Base-by-base conservation (phyloP, 2,888 invertebrate genomes). In the Noctua janthina region DNA sequence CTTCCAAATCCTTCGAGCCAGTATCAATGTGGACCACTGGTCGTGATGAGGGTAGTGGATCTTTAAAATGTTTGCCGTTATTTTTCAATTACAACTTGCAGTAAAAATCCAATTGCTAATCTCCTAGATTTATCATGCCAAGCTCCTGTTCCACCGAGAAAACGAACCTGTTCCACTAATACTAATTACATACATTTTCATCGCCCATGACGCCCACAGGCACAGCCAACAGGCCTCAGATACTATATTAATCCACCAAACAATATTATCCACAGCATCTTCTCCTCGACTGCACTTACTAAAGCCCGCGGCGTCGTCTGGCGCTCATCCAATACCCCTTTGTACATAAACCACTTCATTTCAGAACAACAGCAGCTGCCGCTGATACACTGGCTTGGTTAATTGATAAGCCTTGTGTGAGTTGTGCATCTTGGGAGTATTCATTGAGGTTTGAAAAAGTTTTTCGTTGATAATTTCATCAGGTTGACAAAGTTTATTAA, bases 291-390 rank as follows among this genome's bases (percentile, higher is more conserved):
- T 75, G 78, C 69, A 71, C 87, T 79, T 81, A 88, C 78, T 74
- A 79, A 46, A 75, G 69, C 87, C 69, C 76, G 64, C 71, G 79
- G 87, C 79, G 67, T 49, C 72, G 66, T 71, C 83, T 89, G 89
- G 90, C 89, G 59, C 67, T 29, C 72, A 70, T 84, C 89, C 90
- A 89, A 89, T 62, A 43, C 78, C 76, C 81, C 83, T 84, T 86
- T 89, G 86, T 81, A 84, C 80, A 76, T 81, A 86, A 87, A 82
- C 88, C 88, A 82, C 90, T 82, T 87, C 79, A 79, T 89, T 88
- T 86, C 72, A 69, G 49, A 67, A 87, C 83, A 87, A 89, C 88
- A 89, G 84, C 88, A 89, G 84, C 89, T 89, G 88, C 70, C 11
- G 5, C 62, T 88, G 86, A 89, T 88, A 78, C 81, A 84, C 64